Percentiles rank a stretch among this genome's conserved stretches.
These are phyloP conservation scores for Crioceris asparagi DNA, from an alignment of 2,888 invertebrate species.

Conservation along the genomic window DNA sequence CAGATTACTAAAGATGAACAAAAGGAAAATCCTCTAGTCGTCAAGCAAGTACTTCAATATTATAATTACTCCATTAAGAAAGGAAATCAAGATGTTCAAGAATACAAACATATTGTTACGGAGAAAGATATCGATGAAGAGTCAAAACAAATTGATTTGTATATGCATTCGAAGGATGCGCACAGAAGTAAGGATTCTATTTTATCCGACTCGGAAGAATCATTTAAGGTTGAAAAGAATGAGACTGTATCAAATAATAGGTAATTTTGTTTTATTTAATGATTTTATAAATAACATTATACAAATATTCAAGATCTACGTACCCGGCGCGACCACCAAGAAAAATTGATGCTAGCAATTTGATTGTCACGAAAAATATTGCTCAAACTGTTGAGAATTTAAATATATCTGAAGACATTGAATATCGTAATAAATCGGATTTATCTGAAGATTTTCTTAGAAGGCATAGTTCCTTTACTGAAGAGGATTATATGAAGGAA, in stretches of 20 bases:
- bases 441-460: constrained; percentile 33
- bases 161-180: constrained; percentile 60
- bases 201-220: constrained; percentile 15
- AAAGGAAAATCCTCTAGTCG: constrained; percentile 80
- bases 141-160: constrained; percentile 69
- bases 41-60: constrained; percentile 81
- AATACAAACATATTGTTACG: constrained; percentile 73
- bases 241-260: no score
- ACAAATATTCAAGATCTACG: no score
- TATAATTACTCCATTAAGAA: constrained; percentile 83
- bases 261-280: no score
- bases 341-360: constrained; percentile 24
- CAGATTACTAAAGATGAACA: constrained; percentile 82
- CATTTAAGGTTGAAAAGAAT: no score
- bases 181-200: constrained; percentile 50
- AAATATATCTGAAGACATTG: constrained; percentile 31
- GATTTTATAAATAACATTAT: no score
- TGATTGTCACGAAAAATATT: constrained; percentile 31
- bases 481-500: constrained; percentile 62
- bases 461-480: constrained; percentile 43
- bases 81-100: constrained; percentile 56
- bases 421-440: constrained; percentile 32
- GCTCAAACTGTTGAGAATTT: constrained; percentile 38
- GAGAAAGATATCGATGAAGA: constrained; percentile 72
- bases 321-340: constrained; percentile 46